These are phyloP conservation scores for Dorcus hopei DNA, from an alignment of 2,888 invertebrate genomes.

Conservation along the genomic window DNA sequence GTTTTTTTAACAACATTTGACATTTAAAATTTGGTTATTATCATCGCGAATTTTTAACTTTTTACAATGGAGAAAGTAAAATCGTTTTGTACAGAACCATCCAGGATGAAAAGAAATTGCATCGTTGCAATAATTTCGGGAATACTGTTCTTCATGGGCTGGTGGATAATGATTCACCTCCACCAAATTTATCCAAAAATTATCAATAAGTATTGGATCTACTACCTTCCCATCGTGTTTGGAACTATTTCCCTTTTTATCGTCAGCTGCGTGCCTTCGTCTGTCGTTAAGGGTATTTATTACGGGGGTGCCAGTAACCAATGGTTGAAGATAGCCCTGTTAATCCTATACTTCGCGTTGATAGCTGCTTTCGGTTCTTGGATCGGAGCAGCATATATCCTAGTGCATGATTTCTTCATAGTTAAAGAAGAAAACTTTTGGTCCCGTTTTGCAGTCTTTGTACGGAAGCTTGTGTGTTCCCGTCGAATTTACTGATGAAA, in stretches of 20 bases:
- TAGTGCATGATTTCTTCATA: constrained; percentile 35
- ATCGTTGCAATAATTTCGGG: constrained; percentile 26
- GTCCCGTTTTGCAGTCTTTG: constrained; percentile 35
- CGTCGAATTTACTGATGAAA: constrained; percentile 29
- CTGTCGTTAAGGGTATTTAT: constrained; percentile 24
- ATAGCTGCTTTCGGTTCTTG: constrained; percentile 35
- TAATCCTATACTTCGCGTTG: constrained; percentile 31
- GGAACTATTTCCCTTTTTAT: constrained; percentile 29
- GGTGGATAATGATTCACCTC: constrained; percentile 40
- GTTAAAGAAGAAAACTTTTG: constrained; percentile 24
- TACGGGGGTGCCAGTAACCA: constrained; percentile 20
- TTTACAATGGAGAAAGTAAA: no score
- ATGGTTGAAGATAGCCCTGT: constrained; percentile 23
- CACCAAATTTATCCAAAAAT: constrained; percentile 19
- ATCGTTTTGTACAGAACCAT: no score
- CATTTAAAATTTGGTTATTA: no score
- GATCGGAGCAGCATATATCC: constrained; percentile 33
- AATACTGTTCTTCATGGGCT: constrained; percentile 34
- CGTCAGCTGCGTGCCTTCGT: constrained; percentile 30
- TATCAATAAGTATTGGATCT: constrained; percentile 21
- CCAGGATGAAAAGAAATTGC: constrained; percentile 19
- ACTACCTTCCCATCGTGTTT: constrained; percentile 32
- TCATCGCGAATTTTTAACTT: no score
- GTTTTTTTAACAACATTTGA: no score
- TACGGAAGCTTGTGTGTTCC: constrained; percentile 35